Conservation (phyloP, 2,113 vertebrate species). For the Budorcas taxicolor region DNA sequence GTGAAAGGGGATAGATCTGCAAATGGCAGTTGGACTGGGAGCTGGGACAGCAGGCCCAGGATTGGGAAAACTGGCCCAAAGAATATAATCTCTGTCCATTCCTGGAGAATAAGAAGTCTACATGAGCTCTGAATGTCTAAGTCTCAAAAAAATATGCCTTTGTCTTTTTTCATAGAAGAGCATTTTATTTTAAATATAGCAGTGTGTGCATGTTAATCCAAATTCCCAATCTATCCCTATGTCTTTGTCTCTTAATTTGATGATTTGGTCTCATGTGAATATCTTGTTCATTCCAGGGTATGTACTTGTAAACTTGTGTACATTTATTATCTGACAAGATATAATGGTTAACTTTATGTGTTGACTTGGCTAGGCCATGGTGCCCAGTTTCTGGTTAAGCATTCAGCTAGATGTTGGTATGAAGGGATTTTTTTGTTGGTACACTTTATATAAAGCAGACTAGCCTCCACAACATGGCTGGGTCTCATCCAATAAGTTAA, state of each 20-base stretch:
- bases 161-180: background rate
- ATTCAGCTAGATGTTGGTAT: background rate
- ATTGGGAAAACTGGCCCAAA: background rate
- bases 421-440: background rate
- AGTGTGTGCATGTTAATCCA: background rate
- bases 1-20: background rate
- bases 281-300: constrained; percentile 64
- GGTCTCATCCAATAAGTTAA: background rate
- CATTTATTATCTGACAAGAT: constrained; percentile 47
- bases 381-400: background rate
- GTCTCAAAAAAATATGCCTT: background rate
- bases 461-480: background rate
- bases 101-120: background rate
- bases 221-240: background rate
- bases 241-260: background rate
- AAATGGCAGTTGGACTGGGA: background rate
- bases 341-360: background rate
- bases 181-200: background rate
- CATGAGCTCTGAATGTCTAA: background rate
- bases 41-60: background rate
- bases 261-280: background rate
- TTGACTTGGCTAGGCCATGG: background rate
- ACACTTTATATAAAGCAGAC: background rate
- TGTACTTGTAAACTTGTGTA: constrained; percentile 34
- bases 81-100: background rate